Evolutionary conservation across 30 jellyfish, hydroid and myxozoan genomes (phyloP), one percentile per base, ranked within the genome.

Genomic region (Nemopilema nomurai): DNA sequence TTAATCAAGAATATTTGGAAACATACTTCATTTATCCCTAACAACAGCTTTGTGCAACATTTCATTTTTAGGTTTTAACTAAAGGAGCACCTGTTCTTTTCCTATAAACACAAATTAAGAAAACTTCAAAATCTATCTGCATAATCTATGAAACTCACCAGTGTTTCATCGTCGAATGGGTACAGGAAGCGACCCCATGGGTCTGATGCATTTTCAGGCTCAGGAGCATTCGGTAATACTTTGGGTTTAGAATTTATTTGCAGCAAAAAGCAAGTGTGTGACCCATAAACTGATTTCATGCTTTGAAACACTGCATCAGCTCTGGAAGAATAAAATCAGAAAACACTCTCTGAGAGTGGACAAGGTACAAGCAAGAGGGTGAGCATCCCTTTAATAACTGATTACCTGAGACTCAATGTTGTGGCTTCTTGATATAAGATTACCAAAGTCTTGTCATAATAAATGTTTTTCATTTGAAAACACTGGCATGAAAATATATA

Each of bases 301-400:
- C 99, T 94, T 69, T 89, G 97, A 68, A 82, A 94, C 41, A 90
- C 96, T 20, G 96, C 96, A 51, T 94, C 99, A 8, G 99, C 99
- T 78, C 99, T 94, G 78, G 22, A 87, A 28, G 13, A 41, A 41
- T 6, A 41, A 41, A 41, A 13, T 41, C 6, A 41, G 13, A 3
- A 13, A 3, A 41, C 13, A 41, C 57, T 3, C n/a, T n/a, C n/a
- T n/a, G n/a, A n/a, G n/a, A n/a, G n/a, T n/a, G n/a, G n/a, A n/a
- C n/a, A n/a, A n/a, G n/a, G n/a, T n/a, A n/a, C n/a, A n/a, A n/a
- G n/a, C n/a, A n/a, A n/a, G n/a, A n/a, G n/a, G n/a, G n/a, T n/a
- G n/a, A n/a, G n/a, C n/a, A n/a, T n/a, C n/a, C n/a, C n/a, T n/a
- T n/a, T n/a, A n/a, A n/a, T n/a, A n/a, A n/a, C n/a, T n/a, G n/a